Evolutionary conservation across 2,888 invertebrate species (phyloP).

Genomic region (Stenodera caucasica): DNA sequence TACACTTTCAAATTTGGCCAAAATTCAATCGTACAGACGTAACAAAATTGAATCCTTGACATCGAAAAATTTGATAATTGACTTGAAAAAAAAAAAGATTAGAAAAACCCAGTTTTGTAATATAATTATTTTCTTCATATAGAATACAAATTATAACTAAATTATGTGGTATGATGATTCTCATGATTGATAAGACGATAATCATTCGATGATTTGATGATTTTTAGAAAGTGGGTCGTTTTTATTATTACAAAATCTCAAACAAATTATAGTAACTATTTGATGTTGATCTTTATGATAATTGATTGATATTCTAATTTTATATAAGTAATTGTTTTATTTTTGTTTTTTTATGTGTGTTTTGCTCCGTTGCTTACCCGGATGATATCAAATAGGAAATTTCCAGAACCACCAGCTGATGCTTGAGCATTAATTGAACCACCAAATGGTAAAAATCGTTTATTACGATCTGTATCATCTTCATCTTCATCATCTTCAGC

Average conservation of each 20-base stretch:
- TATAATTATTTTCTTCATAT: not conserved
- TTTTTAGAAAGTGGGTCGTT: constrained; percentile 3
- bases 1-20: not conserved
- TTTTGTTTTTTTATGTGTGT: constrained; percentile 9
- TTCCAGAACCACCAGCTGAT: constrained; percentile 73
- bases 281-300: not conserved
- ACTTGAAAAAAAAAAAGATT: not conserved
- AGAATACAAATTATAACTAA: not conserved
- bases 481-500: constrained; percentile 72
- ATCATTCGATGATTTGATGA: not conserved
- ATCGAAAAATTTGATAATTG: not conserved
- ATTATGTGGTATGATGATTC: not conserved
- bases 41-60: not conserved
- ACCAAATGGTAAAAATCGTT: constrained; percentile 75
- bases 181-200: not conserved
- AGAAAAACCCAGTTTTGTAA: constrained; percentile 2
- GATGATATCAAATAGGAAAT: constrained; percentile 87
- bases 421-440: constrained; percentile 56
- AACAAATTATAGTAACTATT: no score
- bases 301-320: no score
- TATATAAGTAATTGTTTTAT: not conserved
- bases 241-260: constrained; percentile 1
- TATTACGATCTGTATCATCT: constrained; percentile 79
- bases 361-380: constrained; percentile 67
- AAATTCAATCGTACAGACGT: not conserved